Conservation (phyloP, 1,140 invertebrate genomes). For the Drosophila hydei region DNA sequence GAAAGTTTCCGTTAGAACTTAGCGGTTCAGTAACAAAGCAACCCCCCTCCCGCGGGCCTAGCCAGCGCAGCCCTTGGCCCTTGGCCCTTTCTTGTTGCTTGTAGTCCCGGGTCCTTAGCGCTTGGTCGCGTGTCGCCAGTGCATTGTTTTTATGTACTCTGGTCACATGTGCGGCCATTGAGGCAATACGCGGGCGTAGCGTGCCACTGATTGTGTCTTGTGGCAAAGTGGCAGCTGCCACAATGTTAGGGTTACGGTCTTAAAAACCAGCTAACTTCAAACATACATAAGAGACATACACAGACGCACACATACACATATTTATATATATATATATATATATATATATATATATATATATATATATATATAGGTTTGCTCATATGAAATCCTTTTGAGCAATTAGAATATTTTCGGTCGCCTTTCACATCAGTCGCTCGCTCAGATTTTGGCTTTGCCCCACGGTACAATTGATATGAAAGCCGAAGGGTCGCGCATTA, state of each 20-base stretch:
- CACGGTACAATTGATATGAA: neutral
- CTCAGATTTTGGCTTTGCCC: slow-evolving; percentile 5
- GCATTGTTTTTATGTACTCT: slow-evolving; percentile 54
- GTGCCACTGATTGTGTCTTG: slow-evolving; percentile 30
- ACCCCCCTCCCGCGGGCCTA: neutral
- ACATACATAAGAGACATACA: too few relatives aligned
- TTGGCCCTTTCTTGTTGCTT: slow-evolving; percentile 17
- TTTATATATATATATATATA: neutral
- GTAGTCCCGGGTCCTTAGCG: neutral
- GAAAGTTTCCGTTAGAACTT: slow-evolving; percentile 46
- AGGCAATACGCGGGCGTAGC: slow-evolving; percentile 1
- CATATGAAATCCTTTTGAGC: slow-evolving; percentile 18
- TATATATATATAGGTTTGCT: neutral
- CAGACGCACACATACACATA: neutral
- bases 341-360: neutral
- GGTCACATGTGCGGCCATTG: slow-evolving; percentile 24
- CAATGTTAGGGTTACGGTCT: slow-evolving; percentile 24
- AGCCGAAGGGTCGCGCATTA: too few relatives aligned
- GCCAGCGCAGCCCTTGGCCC: neutral
- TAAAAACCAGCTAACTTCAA: slow-evolving; percentile 1
- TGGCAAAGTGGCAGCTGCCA: slow-evolving; percentile 38
- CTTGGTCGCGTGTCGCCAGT: slow-evolving; percentile 41
- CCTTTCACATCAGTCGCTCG: slow-evolving; percentile 19
- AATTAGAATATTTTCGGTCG: slow-evolving; percentile 41
- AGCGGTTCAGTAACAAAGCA: slow-evolving; percentile 49